phyloP scores from a whole-genome alignment of 1,140 invertebrate genomes.

The Thaumatotibia leucotreta region DNA sequence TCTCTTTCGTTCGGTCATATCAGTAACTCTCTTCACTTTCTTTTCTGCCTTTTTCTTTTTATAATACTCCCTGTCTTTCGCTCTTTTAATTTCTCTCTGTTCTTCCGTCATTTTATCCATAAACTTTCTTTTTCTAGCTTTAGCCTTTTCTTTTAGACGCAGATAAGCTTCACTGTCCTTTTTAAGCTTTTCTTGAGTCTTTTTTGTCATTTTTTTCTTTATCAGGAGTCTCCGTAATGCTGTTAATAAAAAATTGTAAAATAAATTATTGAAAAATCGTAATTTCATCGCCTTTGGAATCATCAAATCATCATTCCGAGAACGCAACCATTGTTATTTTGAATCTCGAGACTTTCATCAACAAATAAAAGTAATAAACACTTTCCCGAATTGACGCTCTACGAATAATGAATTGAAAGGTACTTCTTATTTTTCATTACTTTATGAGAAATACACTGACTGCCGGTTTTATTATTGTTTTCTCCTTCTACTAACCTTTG shows the following conservation, averaged over 20 bases:
- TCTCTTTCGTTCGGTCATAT: background rate
- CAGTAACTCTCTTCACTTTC: background rate
- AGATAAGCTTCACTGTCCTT: background rate
- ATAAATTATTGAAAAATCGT: background rate
- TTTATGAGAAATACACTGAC: too few relatives aligned
- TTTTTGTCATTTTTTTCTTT: too few relatives aligned
- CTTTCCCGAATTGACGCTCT: background rate
- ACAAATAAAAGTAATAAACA: background rate
- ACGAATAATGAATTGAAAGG: background rate
- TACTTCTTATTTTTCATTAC: too few relatives aligned
- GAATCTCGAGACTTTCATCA: background rate
- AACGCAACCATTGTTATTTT: background rate
- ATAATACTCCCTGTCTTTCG: constrained; percentile 17
- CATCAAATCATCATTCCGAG: background rate
- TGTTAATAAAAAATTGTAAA: constrained; percentile 2
- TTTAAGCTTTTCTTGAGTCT: background rate
- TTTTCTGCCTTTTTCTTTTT: constrained; percentile 1
- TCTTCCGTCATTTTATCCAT: constrained; percentile 21
- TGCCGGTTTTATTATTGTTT: too few relatives aligned
- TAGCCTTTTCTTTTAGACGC: background rate
- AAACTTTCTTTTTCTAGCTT: constrained; percentile 21
- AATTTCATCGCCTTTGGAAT: background rate
- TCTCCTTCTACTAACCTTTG: background rate
- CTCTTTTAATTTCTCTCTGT: constrained; percentile 23
- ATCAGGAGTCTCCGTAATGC: background rate